phyloP scores from a whole-genome alignment of 2,888 invertebrate species.

The Syrista parreyssii region DNA sequence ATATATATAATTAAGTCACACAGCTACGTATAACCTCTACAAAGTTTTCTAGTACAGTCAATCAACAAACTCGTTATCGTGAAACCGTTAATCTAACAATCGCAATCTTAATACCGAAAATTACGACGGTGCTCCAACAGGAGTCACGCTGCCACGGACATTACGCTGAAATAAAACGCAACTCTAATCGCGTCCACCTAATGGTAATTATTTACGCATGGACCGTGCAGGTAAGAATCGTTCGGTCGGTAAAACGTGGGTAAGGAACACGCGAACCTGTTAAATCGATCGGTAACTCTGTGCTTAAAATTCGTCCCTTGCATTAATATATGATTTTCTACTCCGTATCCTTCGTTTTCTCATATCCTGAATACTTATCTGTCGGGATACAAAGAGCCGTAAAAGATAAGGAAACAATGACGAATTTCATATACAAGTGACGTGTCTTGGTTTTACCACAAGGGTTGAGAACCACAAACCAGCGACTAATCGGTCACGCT shows the following conservation, averaged over 20 bases:
- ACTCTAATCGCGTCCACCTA: not conserved
- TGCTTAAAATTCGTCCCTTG: not conserved
- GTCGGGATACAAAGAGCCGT: not conserved
- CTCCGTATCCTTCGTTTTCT: not conserved
- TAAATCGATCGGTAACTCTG: not conserved
- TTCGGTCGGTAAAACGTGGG: not conserved
- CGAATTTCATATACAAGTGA: not conserved
- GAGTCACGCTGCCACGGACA: not conserved
- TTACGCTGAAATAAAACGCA: not conserved
- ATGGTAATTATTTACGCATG: not conserved
- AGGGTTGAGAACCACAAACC: not conserved
- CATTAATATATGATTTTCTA: not conserved
- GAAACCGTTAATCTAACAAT: not conserved
- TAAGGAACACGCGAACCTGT: not conserved
- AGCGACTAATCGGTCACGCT: not conserved
- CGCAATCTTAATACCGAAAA: not conserved
- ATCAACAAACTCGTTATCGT: not conserved
- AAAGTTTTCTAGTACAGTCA: not conserved
- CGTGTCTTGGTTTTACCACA: not conserved
- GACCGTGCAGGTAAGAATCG: not conserved
- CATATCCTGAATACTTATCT: not conserved
- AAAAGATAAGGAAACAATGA: not conserved
- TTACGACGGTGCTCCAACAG: not conserved
- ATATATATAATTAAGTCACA: not conserved
- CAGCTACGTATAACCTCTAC: not conserved